These are phyloP conservation scores for Smithornis capensis DNA, from an alignment of 2,113 vertebrate genomes.

Conservation along the genomic window DNA sequence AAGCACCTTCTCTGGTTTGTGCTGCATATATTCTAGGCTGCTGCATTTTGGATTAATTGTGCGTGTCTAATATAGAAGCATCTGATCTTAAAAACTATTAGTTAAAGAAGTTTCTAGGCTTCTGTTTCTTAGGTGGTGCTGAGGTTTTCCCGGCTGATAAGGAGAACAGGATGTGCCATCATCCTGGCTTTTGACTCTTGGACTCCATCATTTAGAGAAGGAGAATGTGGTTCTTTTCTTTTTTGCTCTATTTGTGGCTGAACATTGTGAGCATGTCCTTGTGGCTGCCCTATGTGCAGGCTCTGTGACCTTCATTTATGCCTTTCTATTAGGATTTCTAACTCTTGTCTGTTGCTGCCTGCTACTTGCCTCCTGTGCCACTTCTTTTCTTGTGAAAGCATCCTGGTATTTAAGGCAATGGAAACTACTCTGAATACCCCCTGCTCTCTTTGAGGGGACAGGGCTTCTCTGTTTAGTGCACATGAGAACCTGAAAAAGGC, in stretches of 20 bases:
- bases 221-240: not conserved
- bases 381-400: not conserved
- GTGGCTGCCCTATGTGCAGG: fast-evolving
- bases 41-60: not conserved
- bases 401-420: not conserved
- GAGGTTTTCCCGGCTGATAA: not conserved
- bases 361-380: not conserved
- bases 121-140: not conserved
- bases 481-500: not conserved
- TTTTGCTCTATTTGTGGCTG: not conserved
- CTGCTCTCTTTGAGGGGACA: not conserved
- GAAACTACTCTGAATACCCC: not conserved
- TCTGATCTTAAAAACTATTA: not conserved
- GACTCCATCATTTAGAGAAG: not conserved
- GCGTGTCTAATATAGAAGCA: not conserved
- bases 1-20: not conserved
- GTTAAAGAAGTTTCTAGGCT: not conserved
- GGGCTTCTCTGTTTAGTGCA: not conserved
- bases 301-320: not conserved
- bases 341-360: not conserved
- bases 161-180: not conserved
- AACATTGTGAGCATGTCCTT: not conserved
- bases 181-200: not conserved
- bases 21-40: not conserved
- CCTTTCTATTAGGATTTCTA: not conserved